Evolutionary conservation across 2,888 invertebrate species (phyloP), one percentile per base, ranked within the genome.

Genomic region (Palloptera scutellata): DNA sequence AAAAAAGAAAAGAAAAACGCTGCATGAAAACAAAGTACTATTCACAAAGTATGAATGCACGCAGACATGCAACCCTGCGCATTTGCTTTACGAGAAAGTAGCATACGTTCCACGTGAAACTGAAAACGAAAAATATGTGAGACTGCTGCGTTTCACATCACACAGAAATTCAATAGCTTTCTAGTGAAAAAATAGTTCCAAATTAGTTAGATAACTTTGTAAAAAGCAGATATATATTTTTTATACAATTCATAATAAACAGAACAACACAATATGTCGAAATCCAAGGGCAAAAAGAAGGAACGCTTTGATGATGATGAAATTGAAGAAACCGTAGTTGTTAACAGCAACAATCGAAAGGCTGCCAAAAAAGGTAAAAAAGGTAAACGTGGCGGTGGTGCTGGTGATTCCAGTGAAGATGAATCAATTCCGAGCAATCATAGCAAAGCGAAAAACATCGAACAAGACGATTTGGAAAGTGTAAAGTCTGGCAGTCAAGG

Each of bases 381-480:
- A 62, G 78, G 78, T 4, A 83, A 80, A 70, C 88, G 88, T 81
- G 86, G 87, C 41, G 66, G 43, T 15, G 88, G 87, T 72, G 83
- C 82, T 74, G 86, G 83, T 70, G 86, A 80, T 54, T 88, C 87
- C 65, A 87, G 87, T 68, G 87, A 87, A 63, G 88, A 88, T 72
- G 88, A 88, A 67, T 73, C 77, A 66, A 66, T 59, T 20, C 57
- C 72, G 4, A 65, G 68, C 0, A 73, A 70, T 40, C 75, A 54
- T 52, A 76, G 67, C 13, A 20, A 73, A 55, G 61, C 60, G 13
- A 63, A 60, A 8, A 69, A 58, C 57, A 66, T 69, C 20, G 74
- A 86, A 43, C 84, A 86, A 72, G 88, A 87, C 64, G 81, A 81
- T 4, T 61, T 77, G 19, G 81, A 82, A 55, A 76, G 76, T 57